Evolutionary conservation across 2,113 vertebrate genomes (phyloP).

Genomic region (Leucopternis melanops): DNA sequence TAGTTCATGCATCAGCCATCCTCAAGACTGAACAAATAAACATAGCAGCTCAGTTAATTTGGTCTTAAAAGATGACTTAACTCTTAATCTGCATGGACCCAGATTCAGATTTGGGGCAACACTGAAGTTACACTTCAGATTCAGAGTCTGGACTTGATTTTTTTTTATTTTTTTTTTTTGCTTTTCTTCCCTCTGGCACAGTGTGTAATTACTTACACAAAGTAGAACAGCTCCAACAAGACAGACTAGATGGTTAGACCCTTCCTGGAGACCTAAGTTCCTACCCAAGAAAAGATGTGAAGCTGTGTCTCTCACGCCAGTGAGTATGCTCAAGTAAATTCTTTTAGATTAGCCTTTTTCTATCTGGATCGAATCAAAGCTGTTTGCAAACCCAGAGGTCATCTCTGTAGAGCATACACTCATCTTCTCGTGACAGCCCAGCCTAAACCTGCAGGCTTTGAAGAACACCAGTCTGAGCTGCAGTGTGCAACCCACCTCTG

Average conservation of each 20-base stretch:
- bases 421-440: neutral
- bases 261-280: neutral
- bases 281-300: neutral
- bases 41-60: neutral
- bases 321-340: neutral
- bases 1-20: neutral
- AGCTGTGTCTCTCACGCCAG: neutral
- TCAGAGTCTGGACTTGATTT: neutral
- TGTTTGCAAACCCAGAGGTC: neutral
- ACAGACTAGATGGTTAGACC: neutral
- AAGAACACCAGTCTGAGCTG: neutral
- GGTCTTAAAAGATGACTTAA: neutral
- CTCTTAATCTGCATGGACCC: neutral
- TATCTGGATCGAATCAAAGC: neutral
- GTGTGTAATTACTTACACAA: neutral
- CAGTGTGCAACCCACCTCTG: neutral
- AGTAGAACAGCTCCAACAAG: neutral
- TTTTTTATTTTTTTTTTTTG: neutral
- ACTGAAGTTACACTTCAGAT: neutral
- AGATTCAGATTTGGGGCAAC: neutral
- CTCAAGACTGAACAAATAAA: neutral
- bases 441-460: neutral
- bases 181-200: neutral
- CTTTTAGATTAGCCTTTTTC: neutral
- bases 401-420: neutral